Evolutionary conservation across 2,113 vertebrate species (phyloP), one percentile per base, ranked within the genome.

Genomic region (Polypterus senegalus): DNA sequence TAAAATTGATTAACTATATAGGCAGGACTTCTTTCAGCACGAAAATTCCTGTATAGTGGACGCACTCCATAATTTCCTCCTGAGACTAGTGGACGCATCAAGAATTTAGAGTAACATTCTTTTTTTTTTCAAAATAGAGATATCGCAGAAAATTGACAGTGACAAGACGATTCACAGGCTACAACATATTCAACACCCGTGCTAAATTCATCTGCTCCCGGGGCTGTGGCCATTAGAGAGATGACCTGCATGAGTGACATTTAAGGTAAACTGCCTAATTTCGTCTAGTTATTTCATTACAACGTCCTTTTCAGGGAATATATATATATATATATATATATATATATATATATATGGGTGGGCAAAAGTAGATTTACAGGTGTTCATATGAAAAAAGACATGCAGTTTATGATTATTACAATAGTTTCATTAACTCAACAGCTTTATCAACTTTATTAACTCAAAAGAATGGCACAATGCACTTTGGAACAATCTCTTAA

Each of bases 101-200:
- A 78, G 75, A 81, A 84, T 83, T 82, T 80, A 78, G 86, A 82
- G 83, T 79, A 87, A 91, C 85, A 89, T 89, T 85, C 78, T 82
- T 82, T 86, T 55, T 84, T 82, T 73, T 61, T 58, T 69, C 81
- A 92, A 90, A 92, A 97, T 96, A 93, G 86, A 98, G 93, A 97
- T 93, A 93, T 97, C 92, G 80, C 79, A 75, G 83, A 88, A 92
- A 97, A 95, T 92, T 94, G 92, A 91, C 90, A 94, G 86, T 93
- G 92, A 97, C 93, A 94, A 88, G 92, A 90, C 88, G 89, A 89
- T 87, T 92, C 88, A 82, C 86, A 86, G 89, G 86, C 90, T 87
- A 88, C 86, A 88, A 86, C 89, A 80, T 87, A 90, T 86, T 90
- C 91, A 92, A 94, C 89, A 92, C 85, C 88, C 92, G 85, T 93